Base-by-base conservation (phyloP, 2,113 vertebrate genomes). In the Alouatta palliata region DNA sequence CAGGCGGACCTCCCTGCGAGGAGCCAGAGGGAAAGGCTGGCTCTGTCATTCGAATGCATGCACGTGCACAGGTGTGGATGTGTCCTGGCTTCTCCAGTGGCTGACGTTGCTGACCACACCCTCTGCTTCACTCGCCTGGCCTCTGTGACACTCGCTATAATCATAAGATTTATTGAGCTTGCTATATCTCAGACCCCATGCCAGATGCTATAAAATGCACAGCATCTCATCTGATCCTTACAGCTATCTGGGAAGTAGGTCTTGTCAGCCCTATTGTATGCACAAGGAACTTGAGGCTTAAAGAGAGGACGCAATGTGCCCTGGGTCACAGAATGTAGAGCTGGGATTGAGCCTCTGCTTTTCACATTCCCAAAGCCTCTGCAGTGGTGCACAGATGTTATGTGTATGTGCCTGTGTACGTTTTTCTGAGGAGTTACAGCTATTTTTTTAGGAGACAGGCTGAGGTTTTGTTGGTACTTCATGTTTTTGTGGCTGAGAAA, bases 231-330 rank as follows among this genome's bases (percentile, higher is more conserved):
- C 30, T 75, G 47, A 68, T 91, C 91, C 40, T 79, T 66, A 37
- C 8, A 23, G 2, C 71, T 54, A 6, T 61, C 64, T 91, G 89
- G 95, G 82, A 89, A 56, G 37, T 86, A 27, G 54, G 66, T 93
- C 89, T 94, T 80, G 58, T 88, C 87, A 80, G 49, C 85, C 64
- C 58, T 61, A 12, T 91, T 96, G 81, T 86, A 77, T 40, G 56
- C 79, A 43, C 3, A 6, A 90, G 96, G 96, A 93, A 94, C 80
- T 82, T 79, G 83, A 87, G 79, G 75, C 83, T 94, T 95, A 81
- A 83, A 49, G 73, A 76, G 82, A 93, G 90, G 47, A 82, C 0
- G 8, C 61, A 66, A 52, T 19, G 2, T 79, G 90, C 93, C 88
- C 49, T 2, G 5, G 93, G 88, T 92, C 64, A 76, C 52, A 92